Conservation (phyloP, 2,113 vertebrate species). For the Oceanites oceanicus region DNA sequence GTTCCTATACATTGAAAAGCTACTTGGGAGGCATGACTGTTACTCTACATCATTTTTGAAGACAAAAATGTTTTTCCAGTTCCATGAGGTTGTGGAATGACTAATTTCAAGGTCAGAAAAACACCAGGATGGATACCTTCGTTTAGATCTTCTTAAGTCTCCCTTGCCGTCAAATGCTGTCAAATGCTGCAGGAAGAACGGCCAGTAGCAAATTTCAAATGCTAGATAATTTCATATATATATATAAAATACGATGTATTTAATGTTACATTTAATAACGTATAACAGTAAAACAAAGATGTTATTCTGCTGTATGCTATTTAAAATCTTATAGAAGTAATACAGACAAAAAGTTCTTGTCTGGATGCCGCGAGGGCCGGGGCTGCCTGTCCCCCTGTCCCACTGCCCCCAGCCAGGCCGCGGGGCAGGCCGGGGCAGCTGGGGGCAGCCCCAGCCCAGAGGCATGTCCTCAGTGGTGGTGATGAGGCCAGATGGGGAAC, state of each 20-base stretch:
- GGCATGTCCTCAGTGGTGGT: background rate
- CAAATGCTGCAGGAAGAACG: background rate
- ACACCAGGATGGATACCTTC: background rate
- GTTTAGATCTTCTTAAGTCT: background rate
- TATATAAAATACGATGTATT: no score
- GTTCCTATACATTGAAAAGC: background rate
- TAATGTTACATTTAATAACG: background rate
- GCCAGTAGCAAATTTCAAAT: background rate
- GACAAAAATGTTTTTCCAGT: background rate
- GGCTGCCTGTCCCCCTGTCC: no score
- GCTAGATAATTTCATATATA: background rate
- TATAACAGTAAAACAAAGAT: background rate
- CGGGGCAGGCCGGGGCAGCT: fast-evolving
- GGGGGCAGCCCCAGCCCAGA: background rate
- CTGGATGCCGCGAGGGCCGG: fast-evolving
- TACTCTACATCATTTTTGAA: background rate
- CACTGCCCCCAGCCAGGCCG: background rate
- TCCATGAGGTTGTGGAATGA: background rate
- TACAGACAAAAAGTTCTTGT: background rate
- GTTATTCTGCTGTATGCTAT: background rate
- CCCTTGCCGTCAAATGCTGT: background rate
- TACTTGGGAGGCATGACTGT: background rate
- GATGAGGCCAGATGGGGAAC: background rate
- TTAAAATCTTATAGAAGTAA: background rate
- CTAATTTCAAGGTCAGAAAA: background rate